Evolutionary conservation across 2,797 vertebrate species (phyloP).

Genomic region (Chromobotia macracanthus): DNA sequence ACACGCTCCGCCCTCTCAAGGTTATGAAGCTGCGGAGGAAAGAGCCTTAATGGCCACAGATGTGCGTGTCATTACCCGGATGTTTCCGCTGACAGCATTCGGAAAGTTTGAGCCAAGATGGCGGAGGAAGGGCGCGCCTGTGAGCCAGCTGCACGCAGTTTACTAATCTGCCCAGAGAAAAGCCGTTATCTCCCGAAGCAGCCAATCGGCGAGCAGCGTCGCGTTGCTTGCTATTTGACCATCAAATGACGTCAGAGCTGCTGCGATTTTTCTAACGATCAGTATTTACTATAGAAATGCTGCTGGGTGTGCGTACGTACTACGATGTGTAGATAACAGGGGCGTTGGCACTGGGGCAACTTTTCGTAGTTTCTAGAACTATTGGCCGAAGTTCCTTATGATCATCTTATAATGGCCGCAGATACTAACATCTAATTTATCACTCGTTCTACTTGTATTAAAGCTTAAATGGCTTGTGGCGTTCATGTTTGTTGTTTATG

Average conservation of each 20-base stretch:
- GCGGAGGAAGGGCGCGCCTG: slow-evolving; percentile 55
- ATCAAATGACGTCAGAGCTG: slow-evolving; percentile 44
- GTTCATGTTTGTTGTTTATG: no score
- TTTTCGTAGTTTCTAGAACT: no score
- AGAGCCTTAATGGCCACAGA: slow-evolving; percentile 74
- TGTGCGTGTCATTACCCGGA: slow-evolving; percentile 44
- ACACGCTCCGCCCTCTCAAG: slow-evolving; percentile 72
- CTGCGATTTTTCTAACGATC: background rate
- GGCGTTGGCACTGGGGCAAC: no score
- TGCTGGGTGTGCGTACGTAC: background rate
- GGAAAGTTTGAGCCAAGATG: slow-evolving; percentile 76
- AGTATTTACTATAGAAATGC: background rate
- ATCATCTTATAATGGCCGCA: no score
- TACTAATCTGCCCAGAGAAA: slow-evolving; percentile 51
- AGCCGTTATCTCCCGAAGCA: slow-evolving; percentile 31
- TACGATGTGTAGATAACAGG: background rate
- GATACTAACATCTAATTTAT: no score
- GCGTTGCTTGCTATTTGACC: slow-evolving; percentile 29
- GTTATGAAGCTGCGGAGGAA: slow-evolving; percentile 71
- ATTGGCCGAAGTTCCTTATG: no score
- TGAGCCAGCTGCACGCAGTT: slow-evolving; percentile 60
- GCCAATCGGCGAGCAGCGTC: slow-evolving; percentile 35
- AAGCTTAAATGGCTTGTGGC: no score
- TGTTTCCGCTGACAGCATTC: background rate
- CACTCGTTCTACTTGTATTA: no score